These are phyloP conservation scores for Conistra vaccinii DNA, from an alignment of 2,888 invertebrate genomes.

Conservation along the genomic window DNA sequence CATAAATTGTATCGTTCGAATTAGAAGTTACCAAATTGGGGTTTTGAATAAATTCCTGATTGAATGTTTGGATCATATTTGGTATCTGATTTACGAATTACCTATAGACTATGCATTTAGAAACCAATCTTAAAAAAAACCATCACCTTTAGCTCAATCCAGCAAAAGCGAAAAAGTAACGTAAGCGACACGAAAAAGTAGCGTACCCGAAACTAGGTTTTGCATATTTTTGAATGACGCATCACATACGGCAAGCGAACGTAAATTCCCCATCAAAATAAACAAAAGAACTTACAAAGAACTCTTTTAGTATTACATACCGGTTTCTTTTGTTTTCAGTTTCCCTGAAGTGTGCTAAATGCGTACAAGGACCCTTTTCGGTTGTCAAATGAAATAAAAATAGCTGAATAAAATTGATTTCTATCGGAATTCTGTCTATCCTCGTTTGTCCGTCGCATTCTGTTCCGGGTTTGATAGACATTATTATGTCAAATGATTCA, in stretches of 20 bases:
- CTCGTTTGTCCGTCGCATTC: slow-evolving; percentile 31
- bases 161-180: too few species aligned
- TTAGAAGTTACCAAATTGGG: too few species aligned
- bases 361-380: slow-evolving; percentile 3
- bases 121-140: too few species aligned
- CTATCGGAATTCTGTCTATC: slow-evolving; percentile 19
- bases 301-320: not conserved
- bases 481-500: slow-evolving; percentile 42
- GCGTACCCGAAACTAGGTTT: too few species aligned
- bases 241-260: too few species aligned
- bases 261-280: not conserved
- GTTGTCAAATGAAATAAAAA: slow-evolving; percentile 52
- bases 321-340: slow-evolving; percentile 19
- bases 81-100: too few species aligned
- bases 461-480: slow-evolving; percentile 27
- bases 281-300: not conserved
- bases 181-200: too few species aligned
- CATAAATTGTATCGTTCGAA: too few species aligned
- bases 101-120: not conserved
- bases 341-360: slow-evolving; percentile 12
- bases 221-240: not conserved
- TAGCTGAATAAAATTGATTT: slow-evolving; percentile 42
- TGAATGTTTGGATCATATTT: too few species aligned
- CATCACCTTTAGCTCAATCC: not conserved
- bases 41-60: too few species aligned